Conservation (phyloP, 1,140 invertebrate species). For the Hylyphantes graminicola region DNA sequence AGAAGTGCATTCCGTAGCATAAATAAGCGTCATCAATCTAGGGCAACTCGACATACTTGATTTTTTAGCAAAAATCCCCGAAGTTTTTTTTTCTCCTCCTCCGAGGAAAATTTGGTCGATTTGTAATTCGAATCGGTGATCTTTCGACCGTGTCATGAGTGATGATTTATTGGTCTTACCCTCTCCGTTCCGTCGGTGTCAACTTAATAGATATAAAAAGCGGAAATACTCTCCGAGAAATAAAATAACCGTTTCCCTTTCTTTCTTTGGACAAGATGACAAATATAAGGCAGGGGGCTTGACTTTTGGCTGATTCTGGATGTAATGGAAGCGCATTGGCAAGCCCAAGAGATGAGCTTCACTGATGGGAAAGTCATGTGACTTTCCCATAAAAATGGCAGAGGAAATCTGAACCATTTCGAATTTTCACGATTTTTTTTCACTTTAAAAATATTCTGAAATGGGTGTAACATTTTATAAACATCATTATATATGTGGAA, state of each 20-base stretch:
- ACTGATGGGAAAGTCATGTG: too few species aligned
- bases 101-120: background rate
- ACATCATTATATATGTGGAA: too few species aligned
- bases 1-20: background rate
- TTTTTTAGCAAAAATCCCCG: background rate
- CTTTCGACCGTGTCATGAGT: background rate
- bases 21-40: conserved; percentile 4
- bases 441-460: too few species aligned
- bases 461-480: too few species aligned
- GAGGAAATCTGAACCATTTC: too few species aligned
- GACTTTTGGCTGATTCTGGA: too few species aligned
- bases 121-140: conserved; percentile 10
- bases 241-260: background rate
- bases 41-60: background rate
- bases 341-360: too few species aligned
- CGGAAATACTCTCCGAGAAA: background rate
- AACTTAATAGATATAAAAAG: background rate
- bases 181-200: background rate
- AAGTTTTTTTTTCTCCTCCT: background rate
- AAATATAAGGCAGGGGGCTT: too few species aligned
- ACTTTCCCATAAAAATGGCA: too few species aligned
- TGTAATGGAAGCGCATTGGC: too few species aligned
- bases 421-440: too few species aligned
- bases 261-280: background rate
- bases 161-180: conserved; percentile 7